Evolutionary conservation across 2,888 invertebrate genomes (phyloP).

Genomic region (Rotaria macrura): DNA sequence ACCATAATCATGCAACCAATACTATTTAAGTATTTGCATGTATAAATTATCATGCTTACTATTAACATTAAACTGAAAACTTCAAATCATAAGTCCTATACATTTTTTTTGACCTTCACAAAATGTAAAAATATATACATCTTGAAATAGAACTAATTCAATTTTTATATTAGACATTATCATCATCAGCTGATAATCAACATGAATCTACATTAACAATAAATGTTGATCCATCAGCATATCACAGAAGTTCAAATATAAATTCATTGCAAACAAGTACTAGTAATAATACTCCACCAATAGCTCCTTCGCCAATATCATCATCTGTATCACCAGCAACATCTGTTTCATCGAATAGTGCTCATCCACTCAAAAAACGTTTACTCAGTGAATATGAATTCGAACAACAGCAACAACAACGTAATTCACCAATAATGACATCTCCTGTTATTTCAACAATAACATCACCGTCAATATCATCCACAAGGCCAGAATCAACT

Average conservation of each 20-base stretch:
- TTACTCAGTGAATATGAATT: background rate
- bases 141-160: no score
- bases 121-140: no score
- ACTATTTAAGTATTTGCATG: no score
- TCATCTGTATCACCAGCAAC: background rate
- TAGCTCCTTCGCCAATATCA: background rate
- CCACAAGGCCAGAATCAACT: background rate
- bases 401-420: conserved; percentile 8
- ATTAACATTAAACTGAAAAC: no score
- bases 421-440: background rate
- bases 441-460: background rate
- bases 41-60: no score
- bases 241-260: background rate
- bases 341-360: background rate
- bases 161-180: background rate
- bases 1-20: no score
- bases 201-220: background rate
- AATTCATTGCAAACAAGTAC: background rate
- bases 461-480: background rate
- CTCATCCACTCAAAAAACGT: background rate
- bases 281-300: background rate
- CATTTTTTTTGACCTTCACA: no score
- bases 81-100: no score
- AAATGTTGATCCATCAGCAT: background rate
- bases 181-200: background rate